These are phyloP conservation scores for Lemur catta DNA, from an alignment of 2,797 vertebrate genomes.

Conservation along the genomic window DNA sequence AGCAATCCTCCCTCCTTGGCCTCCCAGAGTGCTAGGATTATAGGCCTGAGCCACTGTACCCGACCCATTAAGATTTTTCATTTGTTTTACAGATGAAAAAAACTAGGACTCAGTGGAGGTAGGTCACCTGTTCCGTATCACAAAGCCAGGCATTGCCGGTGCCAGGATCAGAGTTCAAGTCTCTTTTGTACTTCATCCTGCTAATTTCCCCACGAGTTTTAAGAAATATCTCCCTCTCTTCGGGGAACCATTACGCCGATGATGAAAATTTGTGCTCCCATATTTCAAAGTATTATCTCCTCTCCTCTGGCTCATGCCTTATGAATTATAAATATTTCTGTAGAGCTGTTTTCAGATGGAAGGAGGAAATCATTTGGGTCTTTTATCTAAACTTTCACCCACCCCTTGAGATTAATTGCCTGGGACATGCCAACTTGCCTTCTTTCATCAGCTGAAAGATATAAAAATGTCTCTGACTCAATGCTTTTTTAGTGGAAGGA, in stretches of 20 bases:
- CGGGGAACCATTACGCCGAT: slow-evolving; percentile 46
- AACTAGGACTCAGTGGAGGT: neutral
- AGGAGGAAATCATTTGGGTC: slow-evolving; percentile 46
- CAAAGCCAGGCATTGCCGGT: neutral
- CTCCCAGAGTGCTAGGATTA: too few relatives aligned
- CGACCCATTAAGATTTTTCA: neutral
- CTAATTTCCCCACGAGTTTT: slow-evolving; percentile 26
- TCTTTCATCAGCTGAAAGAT: slow-evolving; percentile 1
- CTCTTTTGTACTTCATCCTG: neutral
- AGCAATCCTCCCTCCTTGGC: too few relatives aligned
- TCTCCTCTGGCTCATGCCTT: slow-evolving; percentile 42
- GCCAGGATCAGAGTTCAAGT: neutral
- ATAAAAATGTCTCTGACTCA: slow-evolving; percentile 12
- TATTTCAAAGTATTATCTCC: slow-evolving; percentile 51
- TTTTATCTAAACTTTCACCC: slow-evolving; percentile 57
- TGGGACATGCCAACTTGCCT: slow-evolving; percentile 30
- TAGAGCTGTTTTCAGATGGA: slow-evolving; percentile 42
- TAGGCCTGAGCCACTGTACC: too few relatives aligned
- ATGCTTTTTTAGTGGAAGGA: neutral
- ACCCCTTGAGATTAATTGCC: slow-evolving; percentile 41
- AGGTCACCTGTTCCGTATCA: neutral
- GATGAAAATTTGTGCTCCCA: neutral
- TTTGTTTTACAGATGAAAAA: neutral
- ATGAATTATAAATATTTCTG: slow-evolving; percentile 27
- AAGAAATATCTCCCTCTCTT: slow-evolving; percentile 54